These are phyloP conservation scores for Limnephilus rhombicus DNA, from an alignment of 2,888 invertebrate genomes.

Conservation along the genomic window DNA sequence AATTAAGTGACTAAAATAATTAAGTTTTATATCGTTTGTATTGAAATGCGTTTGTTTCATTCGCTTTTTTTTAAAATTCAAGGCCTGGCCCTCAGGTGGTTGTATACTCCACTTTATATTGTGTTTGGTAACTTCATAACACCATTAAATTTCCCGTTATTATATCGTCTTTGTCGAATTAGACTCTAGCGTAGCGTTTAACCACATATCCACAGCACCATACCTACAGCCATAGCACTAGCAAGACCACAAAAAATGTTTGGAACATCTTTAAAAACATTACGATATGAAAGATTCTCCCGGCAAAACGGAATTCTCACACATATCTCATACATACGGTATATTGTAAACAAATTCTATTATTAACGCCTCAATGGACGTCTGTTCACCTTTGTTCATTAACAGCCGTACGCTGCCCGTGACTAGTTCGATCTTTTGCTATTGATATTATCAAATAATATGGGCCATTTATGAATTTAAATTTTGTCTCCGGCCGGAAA, in stretches of 20 bases:
- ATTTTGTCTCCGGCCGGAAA: neutral
- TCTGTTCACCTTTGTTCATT: slow-evolving; percentile 30
- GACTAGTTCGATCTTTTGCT: neutral
- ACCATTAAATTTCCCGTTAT: too few species aligned
- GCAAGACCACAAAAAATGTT: neutral
- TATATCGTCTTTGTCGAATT: too few species aligned
- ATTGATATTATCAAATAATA: neutral
- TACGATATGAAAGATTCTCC: neutral
- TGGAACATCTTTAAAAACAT: neutral
- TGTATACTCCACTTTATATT: neutral
- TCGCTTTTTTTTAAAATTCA: neutral
- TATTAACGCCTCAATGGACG: slow-evolving; percentile 37
- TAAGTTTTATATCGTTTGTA: too few species aligned
- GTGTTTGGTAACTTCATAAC: too few species aligned
- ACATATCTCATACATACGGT: neutral
- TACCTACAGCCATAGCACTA: neutral
- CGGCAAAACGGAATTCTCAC: neutral
- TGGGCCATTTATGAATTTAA: neutral
- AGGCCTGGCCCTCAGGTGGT: neutral
- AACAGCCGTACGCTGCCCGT: slow-evolving; percentile 8
- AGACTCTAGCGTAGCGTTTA: too few species aligned
- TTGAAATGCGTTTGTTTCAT: too few species aligned
- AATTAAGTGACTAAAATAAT: too few species aligned
- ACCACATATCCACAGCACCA: too few species aligned
- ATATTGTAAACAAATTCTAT: slow-evolving; percentile 34